Conservation (phyloP, 2,888 invertebrate species). For the Amphipyra tragopoginis region DNA sequence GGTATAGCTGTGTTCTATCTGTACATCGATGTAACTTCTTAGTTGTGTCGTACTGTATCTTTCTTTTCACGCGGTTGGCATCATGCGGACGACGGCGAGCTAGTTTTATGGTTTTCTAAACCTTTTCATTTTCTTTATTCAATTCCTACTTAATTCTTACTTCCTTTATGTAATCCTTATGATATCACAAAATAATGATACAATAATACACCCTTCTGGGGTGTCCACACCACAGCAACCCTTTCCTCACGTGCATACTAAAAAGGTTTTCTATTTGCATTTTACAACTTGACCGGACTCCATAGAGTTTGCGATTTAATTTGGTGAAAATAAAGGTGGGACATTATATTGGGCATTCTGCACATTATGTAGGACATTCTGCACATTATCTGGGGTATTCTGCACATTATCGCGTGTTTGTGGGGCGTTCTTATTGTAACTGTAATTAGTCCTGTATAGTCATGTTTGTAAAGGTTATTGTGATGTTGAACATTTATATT, state of each 20-base stretch:
- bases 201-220: constrained; percentile 4
- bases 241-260: constrained; percentile 44
- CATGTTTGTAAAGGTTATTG: background rate
- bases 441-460: constrained; percentile 19
- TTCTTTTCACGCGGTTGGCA: no score
- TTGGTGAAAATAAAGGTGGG: constrained; percentile 68
- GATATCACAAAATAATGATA: constrained; percentile 11
- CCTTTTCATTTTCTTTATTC: no score
- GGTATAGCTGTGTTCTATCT: no score
- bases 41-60: no score
- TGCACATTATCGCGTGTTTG: constrained; percentile 31
- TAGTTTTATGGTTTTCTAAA: no score
- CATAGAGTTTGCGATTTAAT: constrained; percentile 72
- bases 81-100: no score
- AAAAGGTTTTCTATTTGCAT: constrained; percentile 78
- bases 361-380: constrained; percentile 15
- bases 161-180: no score
- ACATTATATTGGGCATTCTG: constrained; percentile 60
- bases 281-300: constrained; percentile 73
- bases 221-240: constrained; percentile 30
- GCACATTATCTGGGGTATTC: constrained; percentile 23
- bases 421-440: constrained; percentile 11
- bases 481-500: background rate
- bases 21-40: no score
- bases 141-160: no score